Conservation (phyloP, 2,797 vertebrate genomes). For the Glyptemys insculpta region DNA sequence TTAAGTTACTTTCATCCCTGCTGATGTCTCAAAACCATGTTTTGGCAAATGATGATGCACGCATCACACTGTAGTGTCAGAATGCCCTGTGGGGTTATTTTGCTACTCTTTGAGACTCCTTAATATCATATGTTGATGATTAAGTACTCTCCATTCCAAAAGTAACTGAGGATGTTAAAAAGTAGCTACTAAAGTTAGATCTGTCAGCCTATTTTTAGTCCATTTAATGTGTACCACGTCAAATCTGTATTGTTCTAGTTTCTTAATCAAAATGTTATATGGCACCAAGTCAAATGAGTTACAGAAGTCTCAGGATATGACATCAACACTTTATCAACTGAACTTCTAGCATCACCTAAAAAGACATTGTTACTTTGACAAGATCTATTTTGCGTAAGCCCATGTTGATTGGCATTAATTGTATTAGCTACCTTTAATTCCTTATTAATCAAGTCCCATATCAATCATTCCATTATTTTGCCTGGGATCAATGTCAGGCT, state of each 20-base stretch:
- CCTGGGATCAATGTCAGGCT: background rate
- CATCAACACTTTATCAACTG: background rate
- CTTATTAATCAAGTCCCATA: background rate
- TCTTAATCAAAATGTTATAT: background rate
- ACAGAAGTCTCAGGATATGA: background rate
- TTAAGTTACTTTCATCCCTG: no score
- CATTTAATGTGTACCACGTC: background rate
- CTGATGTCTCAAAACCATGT: background rate
- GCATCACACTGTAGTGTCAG: background rate
- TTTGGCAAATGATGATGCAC: conserved; percentile 6
- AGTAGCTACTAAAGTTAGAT: background rate
- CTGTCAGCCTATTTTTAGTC: background rate
- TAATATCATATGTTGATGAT: background rate
- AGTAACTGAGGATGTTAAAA: background rate
- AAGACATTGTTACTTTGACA: background rate
- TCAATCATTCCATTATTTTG: background rate
- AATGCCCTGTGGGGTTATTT: background rate
- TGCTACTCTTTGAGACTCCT: background rate
- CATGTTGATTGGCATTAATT: background rate
- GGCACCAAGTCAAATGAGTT: background rate
- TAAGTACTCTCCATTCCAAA: conserved; percentile 7
- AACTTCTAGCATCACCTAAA: no score
- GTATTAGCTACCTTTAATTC: background rate
- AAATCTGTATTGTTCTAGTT: background rate
- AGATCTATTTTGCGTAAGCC: background rate